Conservation (phyloP, 2,888 invertebrate genomes). For the Leucozona laternaria region DNA sequence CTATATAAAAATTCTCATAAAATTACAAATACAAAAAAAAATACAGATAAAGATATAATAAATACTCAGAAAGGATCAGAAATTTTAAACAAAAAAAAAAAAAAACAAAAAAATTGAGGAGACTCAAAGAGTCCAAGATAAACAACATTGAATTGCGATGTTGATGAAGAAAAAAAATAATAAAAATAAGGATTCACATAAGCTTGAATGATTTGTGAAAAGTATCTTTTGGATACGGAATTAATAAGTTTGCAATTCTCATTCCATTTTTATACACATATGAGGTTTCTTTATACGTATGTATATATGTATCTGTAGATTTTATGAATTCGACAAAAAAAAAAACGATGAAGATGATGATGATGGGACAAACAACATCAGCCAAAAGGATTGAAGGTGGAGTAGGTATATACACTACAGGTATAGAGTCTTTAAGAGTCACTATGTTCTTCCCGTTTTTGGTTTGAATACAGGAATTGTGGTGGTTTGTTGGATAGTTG, state of each 20-base stretch:
- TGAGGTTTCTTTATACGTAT: no score
- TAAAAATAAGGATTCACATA: conserved; percentile 35
- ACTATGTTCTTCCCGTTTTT: conserved; percentile 55
- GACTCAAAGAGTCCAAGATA: background rate
- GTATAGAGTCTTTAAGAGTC: conserved; percentile 18
- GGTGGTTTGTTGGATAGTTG: conserved; percentile 13
- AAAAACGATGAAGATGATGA: conserved; percentile 39
- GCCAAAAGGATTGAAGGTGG: conserved; percentile 60
- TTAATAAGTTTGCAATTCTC: conserved; percentile 72
- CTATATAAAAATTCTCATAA: conserved; percentile 36
- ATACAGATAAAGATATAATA: conserved; percentile 2
- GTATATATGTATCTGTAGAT: conserved; percentile 1
- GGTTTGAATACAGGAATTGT: conserved; percentile 60
- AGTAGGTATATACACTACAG: conserved; percentile 2
- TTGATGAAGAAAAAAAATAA: conserved; percentile 12
- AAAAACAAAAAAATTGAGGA: background rate
- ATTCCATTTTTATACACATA: conserved; percentile 55
- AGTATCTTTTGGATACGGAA: conserved; percentile 71
- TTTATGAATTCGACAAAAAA: conserved; percentile 23
- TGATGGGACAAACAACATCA: conserved; percentile 38
- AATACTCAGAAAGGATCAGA: conserved; percentile 23
- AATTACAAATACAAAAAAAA: conserved; percentile 12
- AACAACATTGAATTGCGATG: background rate
- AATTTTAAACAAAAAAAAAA: conserved; percentile 9
- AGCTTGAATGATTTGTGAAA: conserved; percentile 74